Conservation (phyloP, 64 coral and sea anemone genomes). For the Actinia equina region DNA sequence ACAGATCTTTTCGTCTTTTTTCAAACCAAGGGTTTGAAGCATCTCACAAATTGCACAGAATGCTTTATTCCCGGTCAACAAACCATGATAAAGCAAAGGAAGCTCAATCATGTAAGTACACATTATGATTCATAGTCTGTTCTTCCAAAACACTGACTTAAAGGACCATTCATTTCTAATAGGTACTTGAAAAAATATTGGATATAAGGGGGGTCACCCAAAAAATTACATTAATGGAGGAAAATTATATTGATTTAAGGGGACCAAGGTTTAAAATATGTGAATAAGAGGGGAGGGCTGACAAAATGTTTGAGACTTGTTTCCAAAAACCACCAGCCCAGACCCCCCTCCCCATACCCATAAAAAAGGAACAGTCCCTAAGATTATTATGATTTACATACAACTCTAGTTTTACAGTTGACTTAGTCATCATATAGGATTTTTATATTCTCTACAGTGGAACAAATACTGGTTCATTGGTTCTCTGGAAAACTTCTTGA, state of each 20-base stretch:
- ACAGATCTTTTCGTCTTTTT: slow-evolving; percentile 12
- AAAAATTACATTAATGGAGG: neutral
- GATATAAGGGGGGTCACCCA: too few relatives aligned
- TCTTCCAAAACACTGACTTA: neutral
- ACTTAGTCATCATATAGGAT: neutral
- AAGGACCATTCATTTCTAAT: neutral
- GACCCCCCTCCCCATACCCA: neutral
- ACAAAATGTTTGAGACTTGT: too few relatives aligned
- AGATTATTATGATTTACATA: neutral
- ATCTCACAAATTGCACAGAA: slow-evolving; percentile 35
- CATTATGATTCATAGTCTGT: too few relatives aligned
- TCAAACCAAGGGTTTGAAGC: slow-evolving; percentile 48
- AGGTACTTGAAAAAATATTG: too few relatives aligned
- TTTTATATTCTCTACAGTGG: slow-evolving; percentile 12
- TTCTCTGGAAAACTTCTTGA: slow-evolving; percentile 35
- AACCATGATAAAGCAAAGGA: slow-evolving; percentile 38
- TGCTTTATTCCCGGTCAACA: slow-evolving; percentile 26
- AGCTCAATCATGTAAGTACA: slow-evolving; percentile 30
- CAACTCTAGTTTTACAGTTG: slow-evolving; percentile 4
- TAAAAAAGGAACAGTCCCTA: neutral
- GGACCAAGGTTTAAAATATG: neutral
- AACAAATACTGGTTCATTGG: slow-evolving; percentile 43
- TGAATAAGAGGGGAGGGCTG: neutral
- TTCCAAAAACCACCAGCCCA: neutral
- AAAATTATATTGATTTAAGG: slow-evolving; percentile 5